Conservation (phyloP, 2,888 invertebrate genomes). For the Nephrocerus scutellatus region DNA sequence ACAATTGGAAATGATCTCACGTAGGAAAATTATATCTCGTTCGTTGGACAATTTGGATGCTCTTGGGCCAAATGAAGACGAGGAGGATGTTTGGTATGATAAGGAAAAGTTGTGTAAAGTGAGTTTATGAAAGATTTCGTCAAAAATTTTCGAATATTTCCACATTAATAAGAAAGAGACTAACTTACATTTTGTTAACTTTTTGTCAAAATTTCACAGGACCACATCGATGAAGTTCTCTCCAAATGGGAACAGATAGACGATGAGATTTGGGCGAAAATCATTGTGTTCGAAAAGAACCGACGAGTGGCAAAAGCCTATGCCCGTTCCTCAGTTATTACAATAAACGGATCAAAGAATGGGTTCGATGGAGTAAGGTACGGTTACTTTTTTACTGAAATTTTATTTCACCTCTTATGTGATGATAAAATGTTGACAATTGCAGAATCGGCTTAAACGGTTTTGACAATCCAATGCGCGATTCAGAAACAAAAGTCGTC, state of each 20-base stretch:
- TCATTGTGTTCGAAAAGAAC: conserved; percentile 92
- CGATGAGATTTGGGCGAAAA: conserved; percentile 98
- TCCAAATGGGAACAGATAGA: conserved; percentile 96
- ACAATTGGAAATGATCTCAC: conserved; percentile 80
- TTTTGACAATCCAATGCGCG: conserved; percentile 91
- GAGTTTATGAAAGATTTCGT: conserved; percentile 33
- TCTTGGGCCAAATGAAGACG: conserved; percentile 67
- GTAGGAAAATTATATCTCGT: conserved; percentile 81
- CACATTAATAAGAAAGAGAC: no score
- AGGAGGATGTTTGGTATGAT: conserved; percentile 88
- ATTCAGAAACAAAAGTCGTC: conserved; percentile 84
- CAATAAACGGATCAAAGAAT: conserved; percentile 90
- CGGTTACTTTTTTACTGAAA: conserved; percentile 35
- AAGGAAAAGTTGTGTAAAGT: conserved; percentile 89
- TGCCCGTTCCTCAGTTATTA: conserved; percentile 89
- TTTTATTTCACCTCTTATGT: background rate
- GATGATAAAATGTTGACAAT: background rate
- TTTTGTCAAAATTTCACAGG: conserved; percentile 55
- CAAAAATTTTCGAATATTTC: no score
- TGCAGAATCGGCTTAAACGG: conserved; percentile 90
- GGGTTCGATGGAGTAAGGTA: conserved; percentile 95
- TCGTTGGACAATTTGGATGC: conserved; percentile 81
- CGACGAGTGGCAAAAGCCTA: conserved; percentile 95
- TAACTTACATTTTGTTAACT: background rate
- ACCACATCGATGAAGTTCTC: conserved; percentile 92